Percentiles rank a stretch among this genome's conserved stretches.
phyloP scores from a whole-genome alignment of 2,797 vertebrate genomes.

The Diplodus puntazzo region DNA sequence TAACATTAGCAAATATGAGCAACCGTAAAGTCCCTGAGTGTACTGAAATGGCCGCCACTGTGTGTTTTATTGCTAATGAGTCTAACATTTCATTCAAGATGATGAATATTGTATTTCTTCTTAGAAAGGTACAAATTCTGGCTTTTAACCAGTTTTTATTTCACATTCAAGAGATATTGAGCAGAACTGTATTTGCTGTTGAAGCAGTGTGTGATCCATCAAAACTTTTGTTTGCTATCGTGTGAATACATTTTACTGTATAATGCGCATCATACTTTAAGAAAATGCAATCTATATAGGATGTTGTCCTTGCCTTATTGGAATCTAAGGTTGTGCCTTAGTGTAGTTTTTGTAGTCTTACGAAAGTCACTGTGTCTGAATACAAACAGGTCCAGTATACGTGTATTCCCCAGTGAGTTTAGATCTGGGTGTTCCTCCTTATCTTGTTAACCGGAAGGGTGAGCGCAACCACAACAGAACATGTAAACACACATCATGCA shows the following conservation, averaged over 20 bases:
- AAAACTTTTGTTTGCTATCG: background rate
- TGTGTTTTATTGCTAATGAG: no score
- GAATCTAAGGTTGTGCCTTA: background rate
- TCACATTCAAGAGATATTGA: background rate
- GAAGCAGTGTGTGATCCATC: background rate
- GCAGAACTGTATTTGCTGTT: background rate
- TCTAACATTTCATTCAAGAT: no score
- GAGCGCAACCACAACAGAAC: constrained; percentile 60
- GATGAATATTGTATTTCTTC: no score
- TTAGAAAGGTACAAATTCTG: no score
- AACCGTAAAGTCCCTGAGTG: no score
- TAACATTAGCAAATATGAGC: no score
- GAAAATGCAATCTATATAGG: background rate
- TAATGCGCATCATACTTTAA: background rate
- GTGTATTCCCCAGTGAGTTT: background rate
- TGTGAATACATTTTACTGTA: background rate
- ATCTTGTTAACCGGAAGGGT: constrained; percentile 69
- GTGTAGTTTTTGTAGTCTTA: background rate
- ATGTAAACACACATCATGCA: constrained; percentile 57
- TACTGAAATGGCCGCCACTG: no score
- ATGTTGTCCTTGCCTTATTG: background rate
- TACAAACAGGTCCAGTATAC: background rate
- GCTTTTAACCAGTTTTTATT: background rate
- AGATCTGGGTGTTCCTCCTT: constrained; percentile 60
- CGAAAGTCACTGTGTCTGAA: background rate